A percentile compares a stretch with the other conserved stretches of the same genome.
Evolutionary conservation across 2,113 vertebrate species (phyloP).

Genomic region (Semicossyphus pulcher): DNA sequence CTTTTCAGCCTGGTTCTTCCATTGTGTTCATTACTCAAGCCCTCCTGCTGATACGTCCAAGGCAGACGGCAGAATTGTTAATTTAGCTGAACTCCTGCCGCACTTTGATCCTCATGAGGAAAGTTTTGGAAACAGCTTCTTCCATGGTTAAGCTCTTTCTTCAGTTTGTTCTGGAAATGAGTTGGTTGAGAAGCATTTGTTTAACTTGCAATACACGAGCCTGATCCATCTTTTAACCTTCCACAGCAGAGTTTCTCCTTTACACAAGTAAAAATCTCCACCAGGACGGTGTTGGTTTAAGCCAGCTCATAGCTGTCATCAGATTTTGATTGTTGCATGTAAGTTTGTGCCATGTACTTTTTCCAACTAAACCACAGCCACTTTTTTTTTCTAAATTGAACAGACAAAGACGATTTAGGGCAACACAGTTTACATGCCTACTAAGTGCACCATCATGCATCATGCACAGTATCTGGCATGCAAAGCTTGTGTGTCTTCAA

Average conservation of each 20-base stretch:
- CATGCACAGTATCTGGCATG: too few relatives aligned
- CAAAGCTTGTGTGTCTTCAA: too few relatives aligned
- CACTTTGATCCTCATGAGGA: not conserved
- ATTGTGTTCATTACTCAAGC: slow-evolving; percentile 28
- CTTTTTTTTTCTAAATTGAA: not conserved
- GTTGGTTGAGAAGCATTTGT: not conserved
- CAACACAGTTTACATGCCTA: too few relatives aligned
- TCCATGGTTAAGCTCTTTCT: slow-evolving; percentile 5
- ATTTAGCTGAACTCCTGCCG: slow-evolving; percentile 15
- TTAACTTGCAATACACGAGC: not conserved
- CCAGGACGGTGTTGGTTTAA: too few relatives aligned
- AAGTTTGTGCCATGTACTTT: not conserved
- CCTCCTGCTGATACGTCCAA: slow-evolving; percentile 22
- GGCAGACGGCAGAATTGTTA: not conserved
- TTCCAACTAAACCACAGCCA: not conserved
- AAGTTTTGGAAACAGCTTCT: not conserved
- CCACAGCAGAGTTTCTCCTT: not conserved
- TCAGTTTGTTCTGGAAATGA: slow-evolving; percentile 11
- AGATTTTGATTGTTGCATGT: not conserved
- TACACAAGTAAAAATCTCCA: not conserved
- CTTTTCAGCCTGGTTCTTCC: slow-evolving; percentile 25
- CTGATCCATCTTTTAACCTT: not conserved
- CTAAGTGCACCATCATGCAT: too few relatives aligned
- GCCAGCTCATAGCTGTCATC: not conserved
- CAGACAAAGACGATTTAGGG: not conserved